phyloP scores from a whole-genome alignment of 2,888 invertebrate genomes.

The Hirtodrosophila duncani region DNA sequence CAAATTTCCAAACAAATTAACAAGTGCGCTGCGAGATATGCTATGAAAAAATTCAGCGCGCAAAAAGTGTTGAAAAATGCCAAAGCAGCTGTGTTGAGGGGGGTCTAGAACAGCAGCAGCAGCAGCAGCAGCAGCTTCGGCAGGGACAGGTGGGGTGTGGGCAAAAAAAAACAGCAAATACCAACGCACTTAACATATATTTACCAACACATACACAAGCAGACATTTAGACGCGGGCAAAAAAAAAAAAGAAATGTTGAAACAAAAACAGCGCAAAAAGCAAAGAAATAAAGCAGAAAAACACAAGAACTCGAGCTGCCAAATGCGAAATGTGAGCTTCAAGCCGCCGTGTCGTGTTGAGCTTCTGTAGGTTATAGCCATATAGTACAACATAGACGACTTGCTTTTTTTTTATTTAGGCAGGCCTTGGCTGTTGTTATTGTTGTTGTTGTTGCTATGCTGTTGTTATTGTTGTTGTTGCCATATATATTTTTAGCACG shows the following conservation, averaged over 20 bases:
- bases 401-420: constrained; percentile 7
- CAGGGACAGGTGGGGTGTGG: background rate
- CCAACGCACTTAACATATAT: constrained; percentile 73
- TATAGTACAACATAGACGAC: background rate
- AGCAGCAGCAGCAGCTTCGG: background rate
- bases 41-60: constrained; percentile 15
- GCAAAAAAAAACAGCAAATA: constrained; percentile 52
- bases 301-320: constrained; percentile 19
- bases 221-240: constrained; percentile 38
- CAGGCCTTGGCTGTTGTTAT: constrained; percentile 9
- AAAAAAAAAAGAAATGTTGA: constrained; percentile 30
- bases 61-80: constrained; percentile 56
- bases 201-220: constrained; percentile 30
- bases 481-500: constrained; percentile 52
- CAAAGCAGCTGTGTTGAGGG: constrained; percentile 48
- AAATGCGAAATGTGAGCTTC: too few species aligned
- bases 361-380: constrained; percentile 24
- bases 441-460: constrained; percentile 1
- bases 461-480: constrained; percentile 19
- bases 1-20: constrained; percentile 41
- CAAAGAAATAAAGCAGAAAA: constrained; percentile 10
- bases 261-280: constrained; percentile 18
- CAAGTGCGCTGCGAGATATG: constrained; percentile 25
- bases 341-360: constrained; percentile 33
- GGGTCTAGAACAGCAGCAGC: constrained; percentile 8